These are phyloP conservation scores for Mimas tiliae DNA, from an alignment of 2,888 invertebrate species.

Conservation along the genomic window DNA sequence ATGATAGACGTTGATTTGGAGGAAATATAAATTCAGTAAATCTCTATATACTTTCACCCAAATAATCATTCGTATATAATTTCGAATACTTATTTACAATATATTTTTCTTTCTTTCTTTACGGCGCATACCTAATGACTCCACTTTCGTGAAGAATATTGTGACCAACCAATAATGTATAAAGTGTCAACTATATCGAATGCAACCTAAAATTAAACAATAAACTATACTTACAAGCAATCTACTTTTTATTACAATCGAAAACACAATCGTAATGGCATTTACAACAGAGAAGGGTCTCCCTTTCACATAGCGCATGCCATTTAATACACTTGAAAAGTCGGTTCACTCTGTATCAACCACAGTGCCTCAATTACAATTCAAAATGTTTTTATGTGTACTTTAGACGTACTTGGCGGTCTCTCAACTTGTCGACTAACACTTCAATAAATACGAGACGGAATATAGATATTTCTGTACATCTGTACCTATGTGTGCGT, in stretches of 20 bases:
- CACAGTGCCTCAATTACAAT: slow-evolving; percentile 26
- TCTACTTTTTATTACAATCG: slow-evolving; percentile 57
- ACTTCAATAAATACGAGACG: neutral
- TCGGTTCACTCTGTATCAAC: slow-evolving; percentile 27
- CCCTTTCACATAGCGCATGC: slow-evolving; percentile 69
- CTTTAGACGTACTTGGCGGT: neutral
- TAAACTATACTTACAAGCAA: slow-evolving; percentile 36
- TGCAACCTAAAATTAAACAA: slow-evolving; percentile 31
- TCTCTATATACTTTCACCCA: no score
- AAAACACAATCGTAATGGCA: slow-evolving; percentile 70
- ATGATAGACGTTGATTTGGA: no score
- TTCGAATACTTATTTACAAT: no score
- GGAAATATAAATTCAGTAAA: no score
- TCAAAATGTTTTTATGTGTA: slow-evolving; percentile 21
- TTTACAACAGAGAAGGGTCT: slow-evolving; percentile 61
- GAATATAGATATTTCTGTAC: neutral
- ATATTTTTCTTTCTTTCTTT: no score
- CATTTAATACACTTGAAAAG: slow-evolving; percentile 55
- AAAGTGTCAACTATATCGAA: slow-evolving; percentile 7
- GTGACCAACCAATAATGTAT: no score
- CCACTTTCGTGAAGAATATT: neutral
- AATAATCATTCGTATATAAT: no score
- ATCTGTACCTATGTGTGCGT: no score
- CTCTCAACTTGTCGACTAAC: neutral
- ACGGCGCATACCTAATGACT: no score